Evolutionary conservation across 2,113 vertebrate species (phyloP), one percentile per base, ranked within the genome.

Genomic region (Strix aluco): DNA sequence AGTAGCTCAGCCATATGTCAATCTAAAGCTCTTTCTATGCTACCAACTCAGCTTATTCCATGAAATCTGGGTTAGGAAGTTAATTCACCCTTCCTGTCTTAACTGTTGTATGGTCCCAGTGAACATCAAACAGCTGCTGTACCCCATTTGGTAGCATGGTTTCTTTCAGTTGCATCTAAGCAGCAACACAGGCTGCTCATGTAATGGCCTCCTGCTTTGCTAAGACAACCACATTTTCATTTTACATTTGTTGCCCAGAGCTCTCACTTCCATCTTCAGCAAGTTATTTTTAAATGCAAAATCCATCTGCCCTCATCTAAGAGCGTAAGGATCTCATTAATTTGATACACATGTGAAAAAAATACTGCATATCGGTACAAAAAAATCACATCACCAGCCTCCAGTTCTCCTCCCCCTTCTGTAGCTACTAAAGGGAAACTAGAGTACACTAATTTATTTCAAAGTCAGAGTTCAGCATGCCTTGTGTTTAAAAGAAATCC

Each of bases 231-330:
- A 44, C 13, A 17, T 75, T 67, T 91, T 75, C 34, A 55, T 61
- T 38, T 88, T 9, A 65, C 19, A 57, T 34, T 79, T 52, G 32
- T 32, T 77, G 74, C 88, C 58, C 91, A 92, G 58, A 96, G 91
- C 71, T 88, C 63, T 77, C 86, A 42, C 51, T 96, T 93, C 58
- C 92, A 88, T 82, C 74, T 94, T 94, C 36, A 95, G 74, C 30
- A 88, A 82, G 90, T 69, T 93, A 93, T 90, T 96, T 97, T 95
- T 92, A 92, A 94, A 88, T 21, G 26, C 79, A 88, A 65, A 70
- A 92, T 93, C 85, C 92, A 96, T 86, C 92, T 93, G 96, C 85
- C 88, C 79, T 81, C 66, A 38, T 79, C 61, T 44, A 54, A 66
- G 40, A 85, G 65, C 0, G 0, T 61, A 73, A 91, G 49, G 66